Conservation (phyloP, 2,888 invertebrate species). For the Erebia ligea region DNA sequence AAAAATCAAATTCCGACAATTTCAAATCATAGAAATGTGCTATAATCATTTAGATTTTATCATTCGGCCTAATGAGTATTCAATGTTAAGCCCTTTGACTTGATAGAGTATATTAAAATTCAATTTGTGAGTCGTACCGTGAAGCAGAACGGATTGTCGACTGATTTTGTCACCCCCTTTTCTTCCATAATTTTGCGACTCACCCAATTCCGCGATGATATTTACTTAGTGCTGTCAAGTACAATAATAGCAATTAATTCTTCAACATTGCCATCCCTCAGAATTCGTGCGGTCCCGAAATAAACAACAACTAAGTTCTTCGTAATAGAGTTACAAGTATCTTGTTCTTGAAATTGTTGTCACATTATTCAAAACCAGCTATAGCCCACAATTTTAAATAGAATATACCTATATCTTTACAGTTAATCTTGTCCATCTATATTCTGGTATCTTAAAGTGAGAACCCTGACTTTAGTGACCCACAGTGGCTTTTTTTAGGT, state of each 20-base stretch:
- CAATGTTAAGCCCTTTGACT: constrained; percentile 78
- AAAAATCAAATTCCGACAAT: background rate
- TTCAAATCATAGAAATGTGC: constrained; percentile 14
- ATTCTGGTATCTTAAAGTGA: too few relatives aligned
- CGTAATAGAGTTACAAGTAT: background rate
- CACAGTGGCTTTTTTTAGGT: too few relatives aligned
- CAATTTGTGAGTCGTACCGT: constrained; percentile 78
- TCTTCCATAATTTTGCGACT: constrained; percentile 74
- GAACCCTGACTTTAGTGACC: too few relatives aligned
- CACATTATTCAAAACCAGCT: background rate
- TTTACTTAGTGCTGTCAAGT: constrained; percentile 61
- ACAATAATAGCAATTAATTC: constrained; percentile 53
- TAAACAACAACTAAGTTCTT: constrained; percentile 21
- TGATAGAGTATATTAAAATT: constrained; percentile 79
- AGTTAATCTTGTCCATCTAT: too few relatives aligned
- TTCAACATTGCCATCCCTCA: constrained; percentile 34
- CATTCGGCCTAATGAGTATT: constrained; percentile 72
- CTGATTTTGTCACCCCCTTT: constrained; percentile 70
- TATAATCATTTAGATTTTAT: constrained; percentile 44
- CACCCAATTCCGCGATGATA: constrained; percentile 62
- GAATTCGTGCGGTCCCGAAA: constrained; percentile 26
- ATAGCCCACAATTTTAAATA: background rate
- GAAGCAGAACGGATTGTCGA: constrained; percentile 78
- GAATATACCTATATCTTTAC: too few relatives aligned
- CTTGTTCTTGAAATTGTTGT: background rate